A percentile compares a stretch with the other conserved stretches of the same genome.
Conservation (phyloP, 2,888 invertebrate species). For the Villa cingulata region DNA sequence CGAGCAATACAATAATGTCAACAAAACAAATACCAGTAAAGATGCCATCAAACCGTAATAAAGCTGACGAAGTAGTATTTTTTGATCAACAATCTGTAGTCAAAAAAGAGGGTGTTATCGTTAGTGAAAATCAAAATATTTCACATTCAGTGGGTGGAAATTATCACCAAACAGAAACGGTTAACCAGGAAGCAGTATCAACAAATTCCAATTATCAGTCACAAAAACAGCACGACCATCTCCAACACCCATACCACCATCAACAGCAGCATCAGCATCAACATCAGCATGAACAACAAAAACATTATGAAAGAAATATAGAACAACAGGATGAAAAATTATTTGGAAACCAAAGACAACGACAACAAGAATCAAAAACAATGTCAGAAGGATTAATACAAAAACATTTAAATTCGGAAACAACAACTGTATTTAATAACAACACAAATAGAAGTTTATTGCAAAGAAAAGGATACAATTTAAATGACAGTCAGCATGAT, state of each 20-base stretch:
- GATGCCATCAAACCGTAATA: slow-evolving; percentile 12
- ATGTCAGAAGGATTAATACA: not conserved
- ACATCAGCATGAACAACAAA: not conserved
- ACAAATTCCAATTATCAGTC: not conserved
- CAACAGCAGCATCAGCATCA: slow-evolving; percentile 1
- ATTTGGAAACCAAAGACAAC: not conserved
- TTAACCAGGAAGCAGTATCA: not conserved
- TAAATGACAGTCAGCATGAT: not conserved
- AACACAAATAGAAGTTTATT: not conserved
- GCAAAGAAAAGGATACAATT: not conserved
- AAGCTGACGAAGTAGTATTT: slow-evolving; percentile 12
- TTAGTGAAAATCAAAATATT: slow-evolving; percentile 11
- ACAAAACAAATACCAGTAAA: slow-evolving; percentile 11
- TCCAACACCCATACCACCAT: too few species aligned
- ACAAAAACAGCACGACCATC: not conserved
- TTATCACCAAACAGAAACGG: slow-evolving; percentile 5
- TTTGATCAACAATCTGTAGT: slow-evolving; percentile 6
- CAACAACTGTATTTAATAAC: not conserved
- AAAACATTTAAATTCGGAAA: not conserved
- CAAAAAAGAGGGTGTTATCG: slow-evolving; percentile 10
- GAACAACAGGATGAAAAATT: not conserved
- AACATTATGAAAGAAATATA: too few species aligned
- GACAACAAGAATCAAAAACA: not conserved
- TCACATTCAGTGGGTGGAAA: slow-evolving; percentile 7
- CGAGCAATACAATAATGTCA: slow-evolving; percentile 12